Evolutionary conservation across 2,888 invertebrate species (phyloP).

Genomic region (Oligia latruncula): DNA sequence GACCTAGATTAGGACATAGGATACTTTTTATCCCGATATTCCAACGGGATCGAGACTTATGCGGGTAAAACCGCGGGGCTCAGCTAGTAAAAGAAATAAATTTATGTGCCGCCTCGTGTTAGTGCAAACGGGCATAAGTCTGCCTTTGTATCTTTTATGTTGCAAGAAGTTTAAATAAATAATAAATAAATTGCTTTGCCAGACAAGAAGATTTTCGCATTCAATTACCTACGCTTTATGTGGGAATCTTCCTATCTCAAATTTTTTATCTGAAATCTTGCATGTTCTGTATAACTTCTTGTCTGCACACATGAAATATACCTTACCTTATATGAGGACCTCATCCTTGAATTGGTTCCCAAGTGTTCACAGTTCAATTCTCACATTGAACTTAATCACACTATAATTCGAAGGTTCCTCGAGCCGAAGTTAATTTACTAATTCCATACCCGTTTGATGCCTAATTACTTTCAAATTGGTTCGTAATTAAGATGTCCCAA

Average conservation of each 20-base stretch:
- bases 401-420: slow-evolving; percentile 36
- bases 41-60: background rate
- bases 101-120: background rate
- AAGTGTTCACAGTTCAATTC: slow-evolving; percentile 18
- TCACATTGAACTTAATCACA: slow-evolving; percentile 31
- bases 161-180: background rate
- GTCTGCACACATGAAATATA: background rate
- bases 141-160: background rate
- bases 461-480: slow-evolving; percentile 61
- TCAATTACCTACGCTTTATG: background rate
- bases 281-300: too few relatives aligned
- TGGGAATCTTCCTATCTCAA: too few relatives aligned
- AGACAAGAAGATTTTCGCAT: background rate
- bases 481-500: slow-evolving; percentile 64
- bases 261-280: background rate
- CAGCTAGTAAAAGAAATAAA: background rate
- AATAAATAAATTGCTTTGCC: background rate
- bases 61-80: background rate
- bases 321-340: background rate
- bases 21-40: background rate
- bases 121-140: background rate
- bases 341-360: background rate
- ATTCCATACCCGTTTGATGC: slow-evolving; percentile 59
- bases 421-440: slow-evolving; percentile 51
- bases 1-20: background rate